Evolutionary conservation across 37 sponge, comb jelly and placozoan species (phyloP).

Genomic region (Tethya wilhelma): DNA sequence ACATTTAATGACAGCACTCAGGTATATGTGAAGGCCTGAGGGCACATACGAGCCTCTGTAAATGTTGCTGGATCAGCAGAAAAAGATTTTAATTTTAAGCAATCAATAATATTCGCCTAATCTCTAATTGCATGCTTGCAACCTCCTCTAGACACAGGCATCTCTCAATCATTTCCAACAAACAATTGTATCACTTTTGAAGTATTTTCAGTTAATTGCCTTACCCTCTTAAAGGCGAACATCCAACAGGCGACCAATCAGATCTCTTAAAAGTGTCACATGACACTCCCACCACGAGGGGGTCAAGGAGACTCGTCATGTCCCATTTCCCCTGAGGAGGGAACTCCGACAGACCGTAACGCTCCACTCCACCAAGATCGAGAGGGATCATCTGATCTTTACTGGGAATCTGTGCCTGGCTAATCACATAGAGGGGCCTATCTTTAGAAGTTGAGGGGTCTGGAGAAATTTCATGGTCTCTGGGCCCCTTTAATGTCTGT

Average conservation of each 20-base stretch:
- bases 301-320: constrained; percentile 1
- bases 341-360: background rate
- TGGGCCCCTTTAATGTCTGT: background rate
- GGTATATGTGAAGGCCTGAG: too few species aligned
- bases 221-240: constrained; percentile 32
- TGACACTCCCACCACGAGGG: background rate
- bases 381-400: background rate
- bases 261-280: constrained; percentile 24
- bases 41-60: too few species aligned
- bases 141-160: too few species aligned
- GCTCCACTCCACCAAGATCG: background rate
- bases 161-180: too few species aligned
- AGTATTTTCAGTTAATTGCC: too few species aligned
- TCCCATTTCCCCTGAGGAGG: background rate
- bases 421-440: constrained; percentile 1
- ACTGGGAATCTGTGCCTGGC: constrained; percentile 2
- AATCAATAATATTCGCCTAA: too few species aligned
- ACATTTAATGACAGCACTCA: too few species aligned
- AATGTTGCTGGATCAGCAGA: too few species aligned
- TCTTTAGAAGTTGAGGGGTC: background rate
- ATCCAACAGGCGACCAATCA: constrained; percentile 40
- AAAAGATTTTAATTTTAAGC: too few species aligned
- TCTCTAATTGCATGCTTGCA: too few species aligned
- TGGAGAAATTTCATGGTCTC: background rate
- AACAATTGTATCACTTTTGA: too few species aligned